Conservation (phyloP, 2,113 vertebrate species). For the Kobus ellipsiprymnus region DNA sequence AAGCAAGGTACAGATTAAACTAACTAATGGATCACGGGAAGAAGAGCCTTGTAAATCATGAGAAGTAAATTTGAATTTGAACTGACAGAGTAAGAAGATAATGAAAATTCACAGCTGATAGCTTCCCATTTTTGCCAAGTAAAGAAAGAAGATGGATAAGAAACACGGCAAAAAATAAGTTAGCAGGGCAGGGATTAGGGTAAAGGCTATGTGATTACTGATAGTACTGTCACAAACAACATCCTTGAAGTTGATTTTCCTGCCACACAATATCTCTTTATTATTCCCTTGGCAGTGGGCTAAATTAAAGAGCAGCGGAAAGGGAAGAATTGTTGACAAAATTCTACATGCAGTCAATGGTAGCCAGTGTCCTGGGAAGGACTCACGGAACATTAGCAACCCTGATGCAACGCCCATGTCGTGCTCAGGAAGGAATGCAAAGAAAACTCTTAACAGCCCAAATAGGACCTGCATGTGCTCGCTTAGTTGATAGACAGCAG, state of each 20-base stretch:
- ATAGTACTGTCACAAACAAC: neutral
- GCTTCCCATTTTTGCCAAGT: neutral
- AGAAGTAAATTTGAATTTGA: neutral
- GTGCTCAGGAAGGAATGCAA: neutral
- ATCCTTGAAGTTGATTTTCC: constrained; percentile 27
- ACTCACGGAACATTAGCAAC: neutral
- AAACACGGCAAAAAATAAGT: neutral
- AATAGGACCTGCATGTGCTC: neutral
- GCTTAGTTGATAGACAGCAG: neutral
- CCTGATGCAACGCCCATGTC: neutral
- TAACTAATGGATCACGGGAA: neutral
- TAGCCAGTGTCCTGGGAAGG: neutral
- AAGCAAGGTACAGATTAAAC: neutral
- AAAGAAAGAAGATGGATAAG: neutral
- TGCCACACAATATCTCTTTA: neutral
- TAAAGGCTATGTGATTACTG: neutral
- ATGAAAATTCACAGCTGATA: neutral
- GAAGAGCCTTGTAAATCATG: neutral
- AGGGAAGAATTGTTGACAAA: constrained; percentile 16
- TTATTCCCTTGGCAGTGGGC: neutral
- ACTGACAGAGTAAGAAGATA: neutral
- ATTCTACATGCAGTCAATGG: neutral
- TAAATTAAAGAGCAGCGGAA: constrained; percentile 7
- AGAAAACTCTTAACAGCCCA: neutral
- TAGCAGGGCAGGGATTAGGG: neutral